phyloP scores from a whole-genome alignment of 2,797 vertebrate genomes.

The Limnodromus scolopaceus region DNA sequence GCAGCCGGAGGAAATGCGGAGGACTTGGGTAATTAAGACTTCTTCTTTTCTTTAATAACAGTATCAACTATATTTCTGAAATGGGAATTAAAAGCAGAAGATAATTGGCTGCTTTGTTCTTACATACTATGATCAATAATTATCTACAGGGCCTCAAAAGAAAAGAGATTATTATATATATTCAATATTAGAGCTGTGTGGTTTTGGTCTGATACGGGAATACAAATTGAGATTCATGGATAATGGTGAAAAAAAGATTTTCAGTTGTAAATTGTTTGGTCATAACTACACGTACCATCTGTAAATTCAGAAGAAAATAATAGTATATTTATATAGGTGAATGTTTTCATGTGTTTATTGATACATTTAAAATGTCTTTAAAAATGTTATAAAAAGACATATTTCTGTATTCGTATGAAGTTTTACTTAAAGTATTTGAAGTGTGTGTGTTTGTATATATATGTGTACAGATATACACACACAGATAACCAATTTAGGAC shows the following conservation, averaged over 20 bases:
- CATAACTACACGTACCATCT: background rate
- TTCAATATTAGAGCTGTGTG: background rate
- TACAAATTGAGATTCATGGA: background rate
- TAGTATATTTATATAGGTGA: background rate
- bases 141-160: background rate
- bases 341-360: background rate
- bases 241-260: background rate
- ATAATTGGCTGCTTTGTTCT: background rate
- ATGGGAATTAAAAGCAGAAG: background rate
- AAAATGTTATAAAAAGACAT: background rate
- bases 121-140: background rate
- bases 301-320: background rate
- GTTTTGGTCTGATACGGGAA: background rate
- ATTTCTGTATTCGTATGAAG: too few species aligned
- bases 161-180: background rate
- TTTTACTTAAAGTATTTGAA: background rate
- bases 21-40: conserved; percentile 77
- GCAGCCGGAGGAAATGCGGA: conserved; percentile 77
- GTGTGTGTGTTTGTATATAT: background rate
- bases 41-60: background rate
- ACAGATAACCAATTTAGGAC: background rate
- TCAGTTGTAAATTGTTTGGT: background rate
- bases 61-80: background rate
- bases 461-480: fast-evolving
- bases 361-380: background rate